A percentile compares a stretch with the other conserved stretches of the same genome.
Conservation (phyloP, 2,797 vertebrate genomes). For the Aldrovandia affinis region DNA sequence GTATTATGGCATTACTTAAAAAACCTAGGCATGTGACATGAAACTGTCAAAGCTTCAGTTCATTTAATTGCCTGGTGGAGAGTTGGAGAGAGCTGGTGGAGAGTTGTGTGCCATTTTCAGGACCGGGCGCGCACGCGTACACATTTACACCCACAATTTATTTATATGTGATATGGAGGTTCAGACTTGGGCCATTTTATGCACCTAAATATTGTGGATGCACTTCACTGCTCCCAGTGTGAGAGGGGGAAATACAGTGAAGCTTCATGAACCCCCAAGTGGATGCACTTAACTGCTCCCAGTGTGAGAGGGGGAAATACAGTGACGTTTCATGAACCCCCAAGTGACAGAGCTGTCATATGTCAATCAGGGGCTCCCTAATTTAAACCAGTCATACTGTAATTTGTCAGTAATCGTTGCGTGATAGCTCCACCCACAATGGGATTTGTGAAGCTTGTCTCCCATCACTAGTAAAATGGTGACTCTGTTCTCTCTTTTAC, state of each 20-base stretch:
- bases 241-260: too few relatives aligned
- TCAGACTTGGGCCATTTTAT: not conserved
- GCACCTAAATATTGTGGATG: not conserved
- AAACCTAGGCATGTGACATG: too few relatives aligned
- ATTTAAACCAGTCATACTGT: not conserved
- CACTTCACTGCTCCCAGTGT: too few relatives aligned
- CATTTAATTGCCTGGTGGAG: not conserved
- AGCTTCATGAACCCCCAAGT: too few relatives aligned
- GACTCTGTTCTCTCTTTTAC: not conserved
- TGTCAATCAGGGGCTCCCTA: not conserved
- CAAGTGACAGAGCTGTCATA: not conserved
- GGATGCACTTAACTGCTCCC: not conserved
- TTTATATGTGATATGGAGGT: not conserved
- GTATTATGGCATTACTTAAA: too few relatives aligned
- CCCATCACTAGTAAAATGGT: not conserved
- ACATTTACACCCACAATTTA: not conserved
- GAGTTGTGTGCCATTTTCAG: not conserved
- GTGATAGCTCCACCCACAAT: not conserved
- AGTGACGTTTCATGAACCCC: not conserved
- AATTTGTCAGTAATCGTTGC: not conserved
- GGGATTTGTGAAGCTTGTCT: not conserved
- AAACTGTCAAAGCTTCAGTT: not conserved
- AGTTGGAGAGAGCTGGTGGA: not conserved
- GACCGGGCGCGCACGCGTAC: not conserved
- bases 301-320: not conserved